Base-by-base conservation (phyloP, 2,888 invertebrate genomes). In the Cenopis cana region DNA sequence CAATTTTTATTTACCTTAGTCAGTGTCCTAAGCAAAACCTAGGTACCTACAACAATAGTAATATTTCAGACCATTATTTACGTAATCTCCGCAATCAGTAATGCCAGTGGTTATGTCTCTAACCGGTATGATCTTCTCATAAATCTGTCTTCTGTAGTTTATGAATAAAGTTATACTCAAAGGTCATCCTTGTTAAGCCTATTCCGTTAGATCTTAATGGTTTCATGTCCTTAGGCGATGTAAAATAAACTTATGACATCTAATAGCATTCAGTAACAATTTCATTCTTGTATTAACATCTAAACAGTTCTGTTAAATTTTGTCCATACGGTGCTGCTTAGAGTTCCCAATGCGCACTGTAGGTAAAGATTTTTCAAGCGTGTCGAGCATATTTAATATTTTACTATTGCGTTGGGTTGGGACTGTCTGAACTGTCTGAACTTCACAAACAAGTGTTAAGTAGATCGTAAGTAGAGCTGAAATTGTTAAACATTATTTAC, bases 141-240 rank as follows among this genome's bases (percentile, higher is more conserved):
- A 64, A 64, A 54, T 64, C 64, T 54, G 62, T 62, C 64, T 64
- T 56, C 36, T 64, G 38, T 36, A 24, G 24, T 54, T 52, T 52
- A 64, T 64, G 64, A 12, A 10, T 14, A 9, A 55, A 29, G 20
- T 20, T 18, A 18, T 9, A 36, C 49, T 20, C 50, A 36, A 62
- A 64, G 64, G 64, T 64, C 52, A 64, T 64, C 64, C 64, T 64
- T 54, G 64, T 64, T 54, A 64, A 20, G 52, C 36, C 38, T 64
- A 64, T 38, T 29, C n/a, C 56, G n/a, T 36, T 54, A 24, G 62
- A 18, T 33, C 17, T 17, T 29, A 49, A 8, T 60, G 41, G 46
- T 41, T 24, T 46, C 24, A 60, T 17, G 29, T 64, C 14, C 46
- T n/a, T 46, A n/a, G 46, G 46, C 46, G 46, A 46, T 46, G n/a